Conservation (phyloP, 1,140 invertebrate species). For the Trichonephila inaurata region DNA sequence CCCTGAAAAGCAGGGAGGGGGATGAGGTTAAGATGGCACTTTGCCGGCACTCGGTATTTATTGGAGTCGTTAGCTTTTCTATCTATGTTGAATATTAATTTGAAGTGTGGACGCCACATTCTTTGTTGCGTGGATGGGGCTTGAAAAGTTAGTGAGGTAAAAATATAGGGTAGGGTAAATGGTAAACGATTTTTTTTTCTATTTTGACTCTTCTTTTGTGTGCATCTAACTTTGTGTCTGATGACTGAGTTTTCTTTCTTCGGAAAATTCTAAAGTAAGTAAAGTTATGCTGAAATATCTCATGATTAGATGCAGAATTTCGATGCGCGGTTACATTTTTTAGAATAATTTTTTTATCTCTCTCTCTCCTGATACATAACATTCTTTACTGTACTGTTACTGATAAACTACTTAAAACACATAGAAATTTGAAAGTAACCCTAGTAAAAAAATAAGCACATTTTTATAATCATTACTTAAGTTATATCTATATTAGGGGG, state of each 20-base stretch:
- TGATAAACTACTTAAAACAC: no score
- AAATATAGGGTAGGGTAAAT: not conserved
- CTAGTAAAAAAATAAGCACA: no score
- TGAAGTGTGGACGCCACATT: not conserved
- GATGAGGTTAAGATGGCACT: slow-evolving; percentile 51
- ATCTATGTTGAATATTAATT: slow-evolving; percentile 70
- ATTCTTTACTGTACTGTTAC: no score
- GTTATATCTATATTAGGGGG: no score
- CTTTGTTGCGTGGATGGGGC: not conserved
- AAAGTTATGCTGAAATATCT: no score
- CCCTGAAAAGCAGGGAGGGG: not conserved
- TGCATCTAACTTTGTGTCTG: not conserved
- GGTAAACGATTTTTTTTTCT: not conserved
- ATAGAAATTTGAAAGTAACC: no score
- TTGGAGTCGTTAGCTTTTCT: slow-evolving; percentile 70
- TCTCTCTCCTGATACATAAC: no score
- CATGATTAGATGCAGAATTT: no score
- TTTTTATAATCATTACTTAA: no score
- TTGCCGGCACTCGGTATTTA: slow-evolving; percentile 61
- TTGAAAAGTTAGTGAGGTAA: not conserved
- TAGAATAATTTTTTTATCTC: no score
- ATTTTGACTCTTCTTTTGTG: not conserved
- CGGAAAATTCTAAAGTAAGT: no score
- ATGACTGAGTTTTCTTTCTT: not conserved
- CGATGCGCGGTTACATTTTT: no score